phyloP scores from a whole-genome alignment of 1,140 invertebrate species.

The Parapsyche elsis region DNA sequence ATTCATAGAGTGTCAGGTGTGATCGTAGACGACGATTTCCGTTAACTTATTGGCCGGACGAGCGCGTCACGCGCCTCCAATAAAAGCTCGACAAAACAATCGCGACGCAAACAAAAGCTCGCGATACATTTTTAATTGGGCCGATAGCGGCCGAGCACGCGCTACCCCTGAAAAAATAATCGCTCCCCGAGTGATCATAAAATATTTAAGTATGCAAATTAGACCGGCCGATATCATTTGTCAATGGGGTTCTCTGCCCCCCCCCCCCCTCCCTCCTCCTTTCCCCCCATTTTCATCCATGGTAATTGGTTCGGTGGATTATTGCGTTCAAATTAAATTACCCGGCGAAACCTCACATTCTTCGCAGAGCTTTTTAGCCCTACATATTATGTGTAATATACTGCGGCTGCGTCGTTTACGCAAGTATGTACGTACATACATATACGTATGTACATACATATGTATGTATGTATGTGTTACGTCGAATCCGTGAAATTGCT shows the following conservation, averaged over 20 bases:
- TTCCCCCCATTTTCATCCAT: background rate
- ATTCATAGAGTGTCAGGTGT: no score
- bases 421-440: background rate
- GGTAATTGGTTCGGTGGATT: constrained; percentile 31
- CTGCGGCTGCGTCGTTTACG: no score
- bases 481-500: no score
- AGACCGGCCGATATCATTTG: constrained; percentile 34
- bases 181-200: constrained; percentile 36
- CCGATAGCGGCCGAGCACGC: constrained; percentile 21
- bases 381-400: no score
- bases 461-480: no score
- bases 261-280: background rate
- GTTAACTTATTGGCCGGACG: no score
- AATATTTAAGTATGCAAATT: constrained; percentile 42
- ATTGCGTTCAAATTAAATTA: constrained; percentile 37
- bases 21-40: no score
- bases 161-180: constrained; percentile 34
- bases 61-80: no score
- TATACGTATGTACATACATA: background rate
- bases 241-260: constrained; percentile 6
- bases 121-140: constrained; percentile 29
- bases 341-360: background rate
- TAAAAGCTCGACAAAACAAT: no score
- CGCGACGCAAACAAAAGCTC: background rate
- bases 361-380: background rate